Evolutionary conservation across 2,113 vertebrate species (phyloP), one percentile per base, ranked within the genome.

Genomic region (Brachionichthys hirsutus): DNA sequence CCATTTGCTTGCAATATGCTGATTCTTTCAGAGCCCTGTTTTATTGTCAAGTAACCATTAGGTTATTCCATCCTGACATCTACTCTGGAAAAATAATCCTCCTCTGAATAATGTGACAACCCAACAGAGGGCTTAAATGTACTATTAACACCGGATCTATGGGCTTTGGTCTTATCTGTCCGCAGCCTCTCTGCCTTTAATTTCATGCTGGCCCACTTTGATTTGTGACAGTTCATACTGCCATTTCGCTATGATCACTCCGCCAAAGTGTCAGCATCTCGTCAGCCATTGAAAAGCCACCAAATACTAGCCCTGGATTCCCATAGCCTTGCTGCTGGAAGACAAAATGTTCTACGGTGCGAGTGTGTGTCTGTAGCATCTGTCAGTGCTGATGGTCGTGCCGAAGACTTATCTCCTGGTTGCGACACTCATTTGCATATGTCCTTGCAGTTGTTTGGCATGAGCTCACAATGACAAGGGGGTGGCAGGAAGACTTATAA

Each of bases 381-480:
- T 87, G 83, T 80, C 70, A 68, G 67, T 58, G 62, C 65, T 74
- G 74, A 61, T 70, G 52, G 62, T 73, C 40, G 47, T 83, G 81
- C 83, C 83, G 83, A 70, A 80, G 68, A 80, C 73, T 72, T 79
- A 63, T 81, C 76, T 78, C 64, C 77, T 65, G 71, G 75, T 76
- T 48, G 78, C 68, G 43, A 69, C 70, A 78, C n/a, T 62, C 43
- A 84, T 87, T 87, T 87, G 72, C 80, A 87, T 77, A 78, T 80
- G 78, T 85, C 82, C 81, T 85, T 87, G 78, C 78, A 76, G 72
- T 82, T 77, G 75, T 81, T 79, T 86, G 78, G 75, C 77, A 77
- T 67, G 57, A 45, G 54, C 69, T 68, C 71, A 64, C 68, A 62
- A 78, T 72, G 70, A 73, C 66, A 62, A 68, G 60, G 60, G 66